phyloP scores from a whole-genome alignment of 2,797 vertebrate genomes.

The Podarcis siculus region DNA sequence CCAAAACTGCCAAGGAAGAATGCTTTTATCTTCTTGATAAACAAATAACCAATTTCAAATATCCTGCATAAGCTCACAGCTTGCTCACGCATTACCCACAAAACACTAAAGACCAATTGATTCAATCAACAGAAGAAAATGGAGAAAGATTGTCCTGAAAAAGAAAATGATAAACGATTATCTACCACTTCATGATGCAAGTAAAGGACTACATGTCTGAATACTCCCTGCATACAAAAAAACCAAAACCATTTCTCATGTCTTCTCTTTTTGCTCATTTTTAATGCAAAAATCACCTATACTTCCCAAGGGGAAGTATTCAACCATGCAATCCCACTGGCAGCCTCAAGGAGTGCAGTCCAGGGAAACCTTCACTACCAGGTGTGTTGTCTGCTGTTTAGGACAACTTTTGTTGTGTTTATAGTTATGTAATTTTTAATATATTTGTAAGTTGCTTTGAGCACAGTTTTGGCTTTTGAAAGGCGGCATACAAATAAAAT shows the following conservation, averaged over 20 bases:
- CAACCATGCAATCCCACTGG: not conserved
- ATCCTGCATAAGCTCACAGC: not conserved
- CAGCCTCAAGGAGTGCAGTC: not conserved
- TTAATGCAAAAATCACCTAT: no score
- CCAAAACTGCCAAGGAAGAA: conserved; percentile 64
- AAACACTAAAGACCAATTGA: not conserved
- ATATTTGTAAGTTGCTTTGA: no score
- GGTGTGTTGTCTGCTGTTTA: not conserved
- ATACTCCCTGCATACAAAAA: not conserved
- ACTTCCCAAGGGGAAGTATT: not conserved
- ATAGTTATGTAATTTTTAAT: no score
- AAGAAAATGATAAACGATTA: no score
- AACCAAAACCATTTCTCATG: no score
- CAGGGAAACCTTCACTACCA: not conserved
- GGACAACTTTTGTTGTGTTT: no score
- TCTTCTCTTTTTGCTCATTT: no score
- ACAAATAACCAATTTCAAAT: conserved; percentile 5
- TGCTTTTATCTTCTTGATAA: conserved; percentile 39
- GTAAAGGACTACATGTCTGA: not conserved
- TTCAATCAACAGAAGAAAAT: not conserved
- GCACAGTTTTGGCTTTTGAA: not conserved
- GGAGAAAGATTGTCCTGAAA: not conserved
- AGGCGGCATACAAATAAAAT: not conserved
- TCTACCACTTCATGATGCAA: not conserved
- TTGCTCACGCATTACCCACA: not conserved